Evolutionary conservation across 2,113 vertebrate genomes (phyloP).

Genomic region (Pseudonaja textilis): DNA sequence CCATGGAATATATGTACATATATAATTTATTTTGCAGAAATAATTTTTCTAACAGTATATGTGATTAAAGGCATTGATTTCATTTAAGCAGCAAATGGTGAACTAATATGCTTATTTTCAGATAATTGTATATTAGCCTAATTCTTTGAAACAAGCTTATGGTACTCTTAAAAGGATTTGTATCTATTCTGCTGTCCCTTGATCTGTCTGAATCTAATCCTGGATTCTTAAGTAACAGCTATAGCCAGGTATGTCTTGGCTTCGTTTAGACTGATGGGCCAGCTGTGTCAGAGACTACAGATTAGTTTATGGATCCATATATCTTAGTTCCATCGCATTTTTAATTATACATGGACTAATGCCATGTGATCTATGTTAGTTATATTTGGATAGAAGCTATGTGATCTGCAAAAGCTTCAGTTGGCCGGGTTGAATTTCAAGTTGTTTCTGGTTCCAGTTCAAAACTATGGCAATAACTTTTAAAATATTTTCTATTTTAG

Average conservation of each 20-base stretch:
- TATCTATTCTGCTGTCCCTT: not conserved
- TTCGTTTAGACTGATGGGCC: not conserved
- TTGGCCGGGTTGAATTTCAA: not conserved
- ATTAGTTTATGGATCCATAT: not conserved
- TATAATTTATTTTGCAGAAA: not conserved
- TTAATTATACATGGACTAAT: not conserved
- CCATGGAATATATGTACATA: not conserved
- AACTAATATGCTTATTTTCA: not conserved
- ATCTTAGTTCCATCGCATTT: not conserved
- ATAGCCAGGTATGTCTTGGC: not conserved
- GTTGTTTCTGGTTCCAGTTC: not conserved
- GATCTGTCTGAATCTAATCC: not conserved
- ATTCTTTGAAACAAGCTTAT: not conserved
- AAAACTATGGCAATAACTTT: not conserved
- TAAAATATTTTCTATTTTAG: not conserved
- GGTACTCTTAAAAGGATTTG: not conserved
- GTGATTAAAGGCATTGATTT: not conserved
- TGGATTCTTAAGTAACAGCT: not conserved
- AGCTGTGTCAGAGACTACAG: not conserved
- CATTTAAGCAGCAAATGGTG: not conserved
- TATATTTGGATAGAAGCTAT: not conserved
- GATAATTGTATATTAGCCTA: not conserved
- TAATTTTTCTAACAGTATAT: not conserved
- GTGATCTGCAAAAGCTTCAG: not conserved
- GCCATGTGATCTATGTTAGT: not conserved